phyloP scores from a whole-genome alignment of 1,140 invertebrate genomes.

The Leptinotarsa lineolata region DNA sequence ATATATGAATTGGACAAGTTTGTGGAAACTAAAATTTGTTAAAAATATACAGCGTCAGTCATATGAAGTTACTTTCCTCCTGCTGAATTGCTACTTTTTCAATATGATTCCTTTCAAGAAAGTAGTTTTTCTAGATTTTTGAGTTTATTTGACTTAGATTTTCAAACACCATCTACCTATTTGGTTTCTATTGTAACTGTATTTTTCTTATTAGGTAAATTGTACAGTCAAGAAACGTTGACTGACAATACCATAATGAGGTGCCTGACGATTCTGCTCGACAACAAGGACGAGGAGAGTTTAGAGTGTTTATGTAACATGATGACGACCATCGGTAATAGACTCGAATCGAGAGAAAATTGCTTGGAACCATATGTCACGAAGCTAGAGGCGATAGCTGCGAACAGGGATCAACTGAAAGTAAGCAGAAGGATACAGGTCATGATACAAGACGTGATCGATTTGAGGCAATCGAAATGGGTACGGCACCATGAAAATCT shows the following conservation, averaged over 20 bases:
- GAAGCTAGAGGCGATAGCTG: conserved; percentile 50
- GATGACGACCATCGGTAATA: conserved; percentile 86
- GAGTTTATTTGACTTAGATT: too few species aligned
- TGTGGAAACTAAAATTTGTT: too few species aligned
- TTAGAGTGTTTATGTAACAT: conserved; percentile 92
- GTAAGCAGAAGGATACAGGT: conserved; percentile 64
- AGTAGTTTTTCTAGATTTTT: too few species aligned
- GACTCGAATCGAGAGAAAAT: conserved; percentile 70
- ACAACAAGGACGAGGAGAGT: conserved; percentile 82
- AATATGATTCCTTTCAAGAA: too few species aligned
- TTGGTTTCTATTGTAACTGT: too few species aligned
- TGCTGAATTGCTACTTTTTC: too few species aligned
- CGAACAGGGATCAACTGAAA: conserved; percentile 43
- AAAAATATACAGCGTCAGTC: too few species aligned
- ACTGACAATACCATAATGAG: conserved; percentile 86
- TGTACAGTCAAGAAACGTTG: conserved; percentile 91
- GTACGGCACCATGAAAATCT: conserved; percentile 81
- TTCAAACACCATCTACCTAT: too few species aligned
- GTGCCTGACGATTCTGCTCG: conserved; percentile 81
- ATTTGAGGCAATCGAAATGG: conserved; percentile 84
- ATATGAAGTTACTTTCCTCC: too few species aligned
- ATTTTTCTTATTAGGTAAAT: conserved; percentile 76
- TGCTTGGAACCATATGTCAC: conserved; percentile 41
- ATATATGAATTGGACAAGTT: too few species aligned
- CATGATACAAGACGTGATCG: conserved; percentile 92